A percentile compares a stretch with the other conserved stretches of the same genome.
Evolutionary conservation across 2,113 vertebrate genomes (phyloP).

Genomic region (Brachirus orientalis): DNA sequence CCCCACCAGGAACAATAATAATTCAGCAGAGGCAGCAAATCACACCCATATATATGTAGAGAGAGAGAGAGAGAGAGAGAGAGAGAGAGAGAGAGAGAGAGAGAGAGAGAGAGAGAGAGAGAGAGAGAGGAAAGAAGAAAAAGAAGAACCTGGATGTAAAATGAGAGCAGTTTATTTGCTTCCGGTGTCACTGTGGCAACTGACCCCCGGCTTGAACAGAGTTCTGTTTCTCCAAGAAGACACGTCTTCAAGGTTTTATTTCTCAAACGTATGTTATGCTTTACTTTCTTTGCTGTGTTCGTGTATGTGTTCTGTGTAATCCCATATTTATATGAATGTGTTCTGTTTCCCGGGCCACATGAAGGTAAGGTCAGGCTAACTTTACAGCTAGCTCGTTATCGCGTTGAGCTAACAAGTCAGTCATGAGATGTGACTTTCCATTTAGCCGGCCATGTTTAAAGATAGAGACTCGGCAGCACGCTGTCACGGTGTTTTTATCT

Average conservation of each 20-base stretch:
- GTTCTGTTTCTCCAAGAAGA: slow-evolving; percentile 11
- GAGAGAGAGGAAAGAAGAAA: too few species aligned
- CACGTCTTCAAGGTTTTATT: slow-evolving; percentile 1
- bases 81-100: too few species aligned
- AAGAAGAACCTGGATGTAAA: slow-evolving; percentile 50
- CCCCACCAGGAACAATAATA: too few species aligned
- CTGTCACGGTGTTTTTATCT: rapidly evolving
- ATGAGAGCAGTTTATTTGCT: slow-evolving; percentile 1
- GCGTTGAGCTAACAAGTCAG: slow-evolving; percentile 43
- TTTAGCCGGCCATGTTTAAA: slow-evolving; percentile 56
- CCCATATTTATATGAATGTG: neutral
- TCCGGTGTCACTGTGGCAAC: slow-evolving; percentile 42
- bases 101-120: too few species aligned
- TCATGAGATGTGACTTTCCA: slow-evolving; percentile 52
- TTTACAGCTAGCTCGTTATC: slow-evolving; percentile 34
- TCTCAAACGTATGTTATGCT: slow-evolving; percentile 50
- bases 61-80: too few species aligned
- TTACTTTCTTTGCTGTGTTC: neutral
- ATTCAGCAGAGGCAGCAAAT: too few species aligned
- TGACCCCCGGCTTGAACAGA: slow-evolving; percentile 55
- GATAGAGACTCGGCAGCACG: neutral
- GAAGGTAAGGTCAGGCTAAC: slow-evolving; percentile 65
- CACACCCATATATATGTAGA: too few species aligned
- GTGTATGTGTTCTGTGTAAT: neutral
- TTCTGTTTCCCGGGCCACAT: neutral